Conservation (phyloP, 2,888 invertebrate species). For the Dolomedes plantarius region DNA sequence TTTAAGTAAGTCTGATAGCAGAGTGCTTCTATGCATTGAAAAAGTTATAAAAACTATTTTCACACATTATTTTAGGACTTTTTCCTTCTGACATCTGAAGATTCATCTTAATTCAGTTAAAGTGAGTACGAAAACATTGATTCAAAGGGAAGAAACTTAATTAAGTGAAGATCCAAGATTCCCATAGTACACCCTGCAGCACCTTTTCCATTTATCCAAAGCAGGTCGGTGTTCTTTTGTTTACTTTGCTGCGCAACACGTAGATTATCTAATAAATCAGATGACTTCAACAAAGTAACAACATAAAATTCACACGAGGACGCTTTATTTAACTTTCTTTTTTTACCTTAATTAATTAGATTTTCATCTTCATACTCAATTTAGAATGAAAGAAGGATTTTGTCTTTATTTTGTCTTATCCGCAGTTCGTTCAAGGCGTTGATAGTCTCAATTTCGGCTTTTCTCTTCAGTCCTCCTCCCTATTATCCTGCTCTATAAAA, state of each 20-base stretch:
- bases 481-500: neutral
- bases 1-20: neutral
- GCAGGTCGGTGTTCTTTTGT: conserved; percentile 55
- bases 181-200: conserved; percentile 38
- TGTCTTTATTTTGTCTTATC: conserved; percentile 6
- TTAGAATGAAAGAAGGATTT: conserved; percentile 24
- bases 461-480: neutral
- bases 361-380: conserved; percentile 53
- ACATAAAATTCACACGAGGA: conserved; percentile 49
- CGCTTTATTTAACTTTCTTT: conserved; percentile 68
- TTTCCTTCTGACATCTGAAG: conserved; percentile 44
- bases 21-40: neutral
- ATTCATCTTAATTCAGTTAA: conserved; percentile 60
- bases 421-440: neutral
- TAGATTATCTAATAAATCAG: conserved; percentile 70
- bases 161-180: conserved; percentile 59
- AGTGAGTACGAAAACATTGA: conserved; percentile 68
- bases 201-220: conserved; percentile 53
- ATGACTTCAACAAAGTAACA: conserved; percentile 61
- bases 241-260: conserved; percentile 61
- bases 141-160: conserved; percentile 70
- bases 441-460: neutral
- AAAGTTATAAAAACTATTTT: neutral
- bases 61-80: conserved; percentile 1
- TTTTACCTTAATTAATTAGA: conserved; percentile 69